Evolutionary conservation across 2,113 vertebrate genomes (phyloP).

Genomic region (Myodes glareolus): DNA sequence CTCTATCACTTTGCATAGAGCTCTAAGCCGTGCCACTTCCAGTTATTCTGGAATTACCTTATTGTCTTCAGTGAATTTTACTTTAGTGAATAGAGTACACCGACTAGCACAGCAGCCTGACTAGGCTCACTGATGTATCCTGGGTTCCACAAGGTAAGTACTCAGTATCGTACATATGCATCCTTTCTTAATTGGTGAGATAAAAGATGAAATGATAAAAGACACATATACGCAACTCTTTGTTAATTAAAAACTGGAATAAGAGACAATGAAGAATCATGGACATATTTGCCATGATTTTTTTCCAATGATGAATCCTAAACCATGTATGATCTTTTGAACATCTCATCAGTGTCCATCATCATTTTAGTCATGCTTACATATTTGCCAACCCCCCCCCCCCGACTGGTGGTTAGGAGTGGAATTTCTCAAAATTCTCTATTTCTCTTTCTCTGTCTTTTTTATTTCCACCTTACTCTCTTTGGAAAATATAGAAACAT

Average conservation of each 20-base stretch:
- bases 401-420: not conserved
- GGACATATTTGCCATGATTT: not conserved
- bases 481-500: constrained; percentile 5
- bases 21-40: not conserved
- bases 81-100: not conserved
- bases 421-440: not conserved
- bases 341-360: not conserved
- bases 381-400: not conserved
- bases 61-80: not conserved
- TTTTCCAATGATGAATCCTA: not conserved
- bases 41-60: not conserved
- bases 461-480: not conserved
- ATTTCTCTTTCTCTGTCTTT: not conserved
- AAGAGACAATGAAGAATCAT: not conserved
- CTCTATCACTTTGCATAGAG: not conserved
- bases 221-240: not conserved
- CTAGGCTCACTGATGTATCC: not conserved
- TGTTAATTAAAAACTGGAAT: not conserved
- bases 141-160: not conserved
- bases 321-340: not conserved
- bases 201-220: not conserved
- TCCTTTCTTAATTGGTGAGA: not conserved
- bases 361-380: not conserved
- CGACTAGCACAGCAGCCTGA: not conserved
- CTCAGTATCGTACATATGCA: not conserved